Evolutionary conservation across 2,888 invertebrate genomes (phyloP), one percentile per base, ranked within the genome.

Genomic region (Ophioninae sp.): DNA sequence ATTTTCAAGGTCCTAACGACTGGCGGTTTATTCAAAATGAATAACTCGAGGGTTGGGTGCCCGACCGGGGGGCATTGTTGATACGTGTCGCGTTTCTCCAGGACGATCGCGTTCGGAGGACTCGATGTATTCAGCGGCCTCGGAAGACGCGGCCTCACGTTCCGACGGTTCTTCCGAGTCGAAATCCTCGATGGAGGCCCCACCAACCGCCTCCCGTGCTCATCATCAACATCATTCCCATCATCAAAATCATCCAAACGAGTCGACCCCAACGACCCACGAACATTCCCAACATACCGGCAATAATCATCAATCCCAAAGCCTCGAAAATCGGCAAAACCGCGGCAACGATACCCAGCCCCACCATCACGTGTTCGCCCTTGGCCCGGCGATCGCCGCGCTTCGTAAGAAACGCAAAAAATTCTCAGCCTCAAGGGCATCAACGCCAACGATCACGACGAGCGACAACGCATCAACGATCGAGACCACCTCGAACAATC

Each of bases 371-470:
- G 88, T 90, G 84, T 91, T 92, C 72, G 85, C 88, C 17, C 65
- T 91, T 17, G 90, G 89, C 0, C 90, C 91, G 41, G 96, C 96
- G 76, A 94, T 97, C 85, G 96, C 96, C 0, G 95, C 96, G 37
- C 94, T 97, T 79, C 96, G 96, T 91, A 95, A 96, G 90, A 97
- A 97, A 93, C 95, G 97, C 86, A 97, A 97, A 93, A 97, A 97
- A 92, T 97, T 97, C 93, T 96, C 96, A 0, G 96, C 96, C 86
- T 97, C 97, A 82, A 94, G 96, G 88, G 95, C 96, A 85, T 94
- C 95, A 74, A 95, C 93, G 1, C 94, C 93, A 86, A 93, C 91
- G 80, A 93, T 93, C 89, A 94, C 93, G 50, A 50, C 50, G 87
- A 93, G 92, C 89, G 94, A 91, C 86, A 93, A 90, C 65, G 89